Conservation (phyloP, 2,113 vertebrate species). For the Lagenorhynchus albirostris region DNA sequence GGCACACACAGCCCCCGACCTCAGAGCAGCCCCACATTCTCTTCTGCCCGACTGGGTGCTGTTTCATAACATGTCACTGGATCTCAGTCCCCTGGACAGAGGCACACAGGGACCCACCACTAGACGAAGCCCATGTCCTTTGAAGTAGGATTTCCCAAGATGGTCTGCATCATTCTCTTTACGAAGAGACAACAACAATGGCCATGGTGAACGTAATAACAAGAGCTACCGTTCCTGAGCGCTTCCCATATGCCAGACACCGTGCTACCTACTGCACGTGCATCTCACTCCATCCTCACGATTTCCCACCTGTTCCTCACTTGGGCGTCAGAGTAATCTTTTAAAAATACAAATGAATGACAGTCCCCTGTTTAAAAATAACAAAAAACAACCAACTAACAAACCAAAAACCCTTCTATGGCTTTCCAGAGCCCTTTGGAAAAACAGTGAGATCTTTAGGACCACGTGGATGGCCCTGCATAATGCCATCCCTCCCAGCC, state of each 20-base stretch:
- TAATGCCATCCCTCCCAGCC: not conserved
- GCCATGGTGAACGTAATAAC: rapidly evolving
- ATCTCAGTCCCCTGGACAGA: not conserved
- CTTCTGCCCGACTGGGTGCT: not conserved
- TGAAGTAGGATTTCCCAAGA: too few species aligned
- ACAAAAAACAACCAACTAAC: not conserved
- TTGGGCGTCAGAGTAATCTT: not conserved
- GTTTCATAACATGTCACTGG: not conserved
- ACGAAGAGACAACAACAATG: rapidly evolving
- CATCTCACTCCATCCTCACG: not conserved
- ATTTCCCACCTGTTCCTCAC: not conserved
- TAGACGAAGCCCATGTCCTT: not conserved
- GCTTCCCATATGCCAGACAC: rapidly evolving
- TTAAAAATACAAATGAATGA: not conserved
- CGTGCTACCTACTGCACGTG: rapidly evolving
- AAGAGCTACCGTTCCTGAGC: not conserved
- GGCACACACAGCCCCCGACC: too few species aligned
- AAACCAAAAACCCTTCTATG: not conserved
- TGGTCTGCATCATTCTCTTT: not conserved
- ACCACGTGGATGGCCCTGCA: not conserved
- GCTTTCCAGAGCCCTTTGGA: not conserved
- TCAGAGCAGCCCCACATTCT: not conserved
- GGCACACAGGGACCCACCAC: not conserved
- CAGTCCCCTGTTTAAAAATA: not conserved
- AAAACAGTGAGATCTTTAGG: not conserved